phyloP scores from a whole-genome alignment of 1,140 invertebrate species.

The Pogonomyrmex barbatus region DNA sequence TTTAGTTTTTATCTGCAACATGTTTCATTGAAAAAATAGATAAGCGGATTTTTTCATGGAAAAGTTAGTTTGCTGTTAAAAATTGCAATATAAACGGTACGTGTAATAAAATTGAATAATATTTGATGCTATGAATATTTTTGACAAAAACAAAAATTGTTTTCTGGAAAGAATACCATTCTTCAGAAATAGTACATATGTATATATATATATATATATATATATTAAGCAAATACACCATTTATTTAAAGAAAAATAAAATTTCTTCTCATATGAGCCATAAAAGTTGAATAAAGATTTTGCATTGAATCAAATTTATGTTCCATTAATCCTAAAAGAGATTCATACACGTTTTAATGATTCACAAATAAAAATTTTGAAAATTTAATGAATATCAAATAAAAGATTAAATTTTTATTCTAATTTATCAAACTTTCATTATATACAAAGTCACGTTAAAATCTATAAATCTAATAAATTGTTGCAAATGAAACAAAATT shows the following conservation, averaged over 20 bases:
- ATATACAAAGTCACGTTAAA: background rate
- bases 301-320: constrained; percentile 13
- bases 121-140: constrained; percentile 41
- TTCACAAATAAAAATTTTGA: background rate
- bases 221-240: background rate
- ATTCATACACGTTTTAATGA: background rate
- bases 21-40: background rate
- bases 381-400: background rate
- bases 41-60: background rate
- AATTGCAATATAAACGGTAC: constrained; percentile 2
- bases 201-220: no score
- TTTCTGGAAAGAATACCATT: constrained; percentile 11
- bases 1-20: background rate
- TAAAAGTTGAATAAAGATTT: constrained; percentile 36
- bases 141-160: constrained; percentile 4
- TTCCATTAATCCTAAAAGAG: background rate
- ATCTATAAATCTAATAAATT: background rate
- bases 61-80: constrained; percentile 10
- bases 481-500: background rate
- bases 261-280: constrained; percentile 6
- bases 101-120: constrained; percentile 26
- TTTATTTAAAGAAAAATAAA: constrained; percentile 50
- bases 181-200: background rate
- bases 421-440: background rate
- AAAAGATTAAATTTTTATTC: background rate